Evolutionary conservation across 2,797 vertebrate species (phyloP), one percentile per base, ranked within the genome.

Genomic region (Gymnopithys bicolor): DNA sequence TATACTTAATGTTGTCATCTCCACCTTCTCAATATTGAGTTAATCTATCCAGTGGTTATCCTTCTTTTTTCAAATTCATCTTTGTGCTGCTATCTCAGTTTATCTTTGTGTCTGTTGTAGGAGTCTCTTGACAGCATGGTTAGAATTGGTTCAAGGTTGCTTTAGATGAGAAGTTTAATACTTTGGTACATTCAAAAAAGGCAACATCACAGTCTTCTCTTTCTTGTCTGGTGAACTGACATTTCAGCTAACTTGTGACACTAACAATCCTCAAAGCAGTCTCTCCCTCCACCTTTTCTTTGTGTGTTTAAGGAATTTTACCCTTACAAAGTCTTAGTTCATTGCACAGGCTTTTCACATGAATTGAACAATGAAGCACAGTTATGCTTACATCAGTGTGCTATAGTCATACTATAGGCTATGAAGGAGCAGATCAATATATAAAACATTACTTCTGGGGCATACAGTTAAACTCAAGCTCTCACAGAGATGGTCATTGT

Each of bases 401-500:
- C 37, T 48, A 17, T 9, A 45, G n/a, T 51, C 35, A 37, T 28
- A 37, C 27, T 5, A 2, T 11, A 10, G 10, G 33, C 19, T 32
- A 15, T 6, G 16, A 48, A 43, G 7, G 12, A 37, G 46, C 51
- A 41, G 25, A 46, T 60, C 24, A 46, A 5, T 52, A 37, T 8
- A 30, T 22, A 37, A 73, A 49, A 19, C 3, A 5, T 33, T 39
- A 13, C 3, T 22, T 68, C 16, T 46, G 30, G 10, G 58, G 32
- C 18, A 11, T 56, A 10, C 13, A 5, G 55, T 84, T 58, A 58
- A 77, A 24, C 35, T 70, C 33, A 39, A 77, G 21, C 28, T 84
- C 32, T 60, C 27, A 55, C 12, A 55, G 52, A 32, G 11, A 5
- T 37, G 18, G 7, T 17, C 4, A 3, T n/a, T 1, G 0, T 18